A percentile compares a stretch with the other conserved stretches of the same genome.
Conservation (phyloP, 2,797 vertebrate species). For the Eurystomus glaucurus region DNA sequence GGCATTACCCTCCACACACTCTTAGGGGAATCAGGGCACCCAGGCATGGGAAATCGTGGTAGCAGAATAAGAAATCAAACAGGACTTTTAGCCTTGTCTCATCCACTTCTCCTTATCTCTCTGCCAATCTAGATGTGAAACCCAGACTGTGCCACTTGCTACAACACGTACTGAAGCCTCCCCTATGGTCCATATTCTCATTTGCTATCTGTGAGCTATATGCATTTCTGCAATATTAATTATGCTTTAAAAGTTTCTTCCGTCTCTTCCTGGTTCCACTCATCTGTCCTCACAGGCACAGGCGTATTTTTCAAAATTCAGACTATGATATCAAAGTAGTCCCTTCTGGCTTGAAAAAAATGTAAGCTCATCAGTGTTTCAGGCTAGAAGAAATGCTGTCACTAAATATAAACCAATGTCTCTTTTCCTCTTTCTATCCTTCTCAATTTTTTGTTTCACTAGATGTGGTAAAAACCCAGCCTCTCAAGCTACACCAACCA, state of each 20-base stretch:
- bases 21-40: background rate
- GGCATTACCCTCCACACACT: background rate
- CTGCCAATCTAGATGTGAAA: background rate
- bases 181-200: background rate
- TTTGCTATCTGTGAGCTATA: background rate
- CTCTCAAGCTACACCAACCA: background rate
- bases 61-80: background rate
- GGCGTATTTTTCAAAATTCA: background rate
- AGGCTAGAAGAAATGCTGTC: constrained; percentile 41
- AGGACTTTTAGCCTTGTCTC: background rate
- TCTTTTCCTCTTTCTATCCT: background rate
- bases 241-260: background rate
- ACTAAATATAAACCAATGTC: background rate
- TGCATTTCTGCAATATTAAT: background rate
- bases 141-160: background rate
- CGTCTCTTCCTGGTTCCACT: background rate
- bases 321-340: background rate
- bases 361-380: background rate
- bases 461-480: background rate
- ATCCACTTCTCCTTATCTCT: background rate
- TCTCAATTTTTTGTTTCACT: background rate
- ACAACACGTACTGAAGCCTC: background rate
- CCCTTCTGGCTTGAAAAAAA: background rate
- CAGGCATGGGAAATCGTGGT: background rate
- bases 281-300: background rate